These are phyloP conservation scores for Sycon ciliatum DNA, from an alignment of 37 sponge, comb jelly and placozoan genomes.

Conservation along the genomic window DNA sequence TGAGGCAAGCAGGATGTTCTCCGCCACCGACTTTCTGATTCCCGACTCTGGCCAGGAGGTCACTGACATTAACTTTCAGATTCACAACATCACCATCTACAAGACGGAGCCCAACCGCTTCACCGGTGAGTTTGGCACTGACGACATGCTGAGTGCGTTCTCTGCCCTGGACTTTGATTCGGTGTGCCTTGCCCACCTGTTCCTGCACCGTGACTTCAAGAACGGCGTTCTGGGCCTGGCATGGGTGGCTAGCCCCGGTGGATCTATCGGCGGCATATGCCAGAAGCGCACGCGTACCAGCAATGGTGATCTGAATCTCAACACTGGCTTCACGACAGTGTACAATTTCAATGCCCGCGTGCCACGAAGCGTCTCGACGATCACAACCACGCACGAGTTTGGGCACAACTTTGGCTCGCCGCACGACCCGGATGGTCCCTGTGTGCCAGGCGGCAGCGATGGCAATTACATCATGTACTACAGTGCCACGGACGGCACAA, in stretches of 20 bases:
- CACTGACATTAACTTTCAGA: too few relatives aligned
- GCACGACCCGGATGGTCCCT: constrained; percentile 30
- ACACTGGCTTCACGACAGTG: constrained; percentile 59
- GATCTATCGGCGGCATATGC: constrained; percentile 42
- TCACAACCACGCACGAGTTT: constrained; percentile 60
- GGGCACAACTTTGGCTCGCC: constrained; percentile 70
- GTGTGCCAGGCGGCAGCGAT: constrained; percentile 32
- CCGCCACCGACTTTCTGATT: too few relatives aligned
- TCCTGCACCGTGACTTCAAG: constrained; percentile 51
- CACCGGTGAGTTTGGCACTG: too few relatives aligned
- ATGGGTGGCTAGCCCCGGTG: constrained; percentile 49
- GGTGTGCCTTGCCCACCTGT: constrained; percentile 53
- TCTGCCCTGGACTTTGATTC: constrained; percentile 44
- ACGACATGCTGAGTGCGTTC: too few relatives aligned
- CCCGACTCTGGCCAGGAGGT: too few relatives aligned
- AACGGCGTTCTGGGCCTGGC: constrained; percentile 53
- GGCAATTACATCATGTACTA: constrained; percentile 65
- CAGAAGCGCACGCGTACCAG: constrained; percentile 20
- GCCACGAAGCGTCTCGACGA: constrained; percentile 40
- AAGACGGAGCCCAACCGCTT: too few relatives aligned
- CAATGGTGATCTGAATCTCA: constrained; percentile 28
- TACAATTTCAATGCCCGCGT: constrained; percentile 43
- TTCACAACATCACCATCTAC: too few relatives aligned
- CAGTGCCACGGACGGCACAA: constrained; percentile 43
- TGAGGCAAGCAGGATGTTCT: too few relatives aligned